Evolutionary conservation across 2,888 invertebrate species (phyloP), one percentile per base, ranked within the genome.

Genomic region (Caenorhabditis sp.): DNA sequence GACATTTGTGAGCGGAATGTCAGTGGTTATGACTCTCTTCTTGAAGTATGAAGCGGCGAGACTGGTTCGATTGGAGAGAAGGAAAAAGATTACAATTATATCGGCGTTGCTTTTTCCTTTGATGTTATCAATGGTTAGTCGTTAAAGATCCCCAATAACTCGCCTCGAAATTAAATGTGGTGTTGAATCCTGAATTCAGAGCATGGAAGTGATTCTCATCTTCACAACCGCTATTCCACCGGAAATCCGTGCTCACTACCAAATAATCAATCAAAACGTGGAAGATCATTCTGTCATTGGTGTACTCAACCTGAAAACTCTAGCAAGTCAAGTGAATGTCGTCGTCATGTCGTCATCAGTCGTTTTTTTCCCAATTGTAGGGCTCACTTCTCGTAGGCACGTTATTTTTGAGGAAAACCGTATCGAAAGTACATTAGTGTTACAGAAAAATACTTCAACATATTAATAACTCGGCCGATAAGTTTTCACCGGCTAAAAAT

Each of bases 41-140:
- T 13, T 66, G 11, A 66, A 66, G 39, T 56, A 56, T 9, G 56
- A 66, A 50, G 66, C 66, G 1, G 66, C 53, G 0, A 48, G 56
- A 32, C 9, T 5, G 2, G 11, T 39, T 0, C 24, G 15, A 26
- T 7, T 41, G 17, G 22, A 15, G 15, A 39, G 3, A 9, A 26
- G 22, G 41, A 55, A 39, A 15, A 17, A 48, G 17, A 6, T 7
- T 4, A 2, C 48, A 8, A 50, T 58, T 41, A 41, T 66, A 7
- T 2, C 13, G 0, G 13, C 22, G 27, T 41, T 66, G 9, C 35
- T 56, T 1, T 20, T 17, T 0, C 66, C 66, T 9, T 11, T 48
- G 0, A 5, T 46, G 1, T 13, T 56, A 15, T 66, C 66, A 9
- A 13, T 66, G 48, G 66, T 66, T 13, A 50, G 48, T 55, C 13